Percentiles rank a stretch among this genome's conserved stretches.
Conservation (phyloP, 2,113 vertebrate genomes). For the Toxotes chatareus region DNA sequence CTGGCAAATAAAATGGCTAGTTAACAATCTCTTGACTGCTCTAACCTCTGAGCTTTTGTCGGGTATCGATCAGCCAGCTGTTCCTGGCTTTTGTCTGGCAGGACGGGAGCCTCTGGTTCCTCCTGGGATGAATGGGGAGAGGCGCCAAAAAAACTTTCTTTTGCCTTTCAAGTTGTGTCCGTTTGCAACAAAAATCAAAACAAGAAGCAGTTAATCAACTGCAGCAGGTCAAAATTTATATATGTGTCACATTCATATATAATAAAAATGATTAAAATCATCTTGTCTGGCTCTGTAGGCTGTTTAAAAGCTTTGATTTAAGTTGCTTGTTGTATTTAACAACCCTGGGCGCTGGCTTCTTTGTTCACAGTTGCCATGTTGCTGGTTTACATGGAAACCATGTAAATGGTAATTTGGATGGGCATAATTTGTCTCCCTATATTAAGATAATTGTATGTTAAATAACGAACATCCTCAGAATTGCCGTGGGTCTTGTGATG, state of each 20-base stretch:
- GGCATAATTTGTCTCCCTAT: constrained; percentile 71
- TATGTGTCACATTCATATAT: constrained; percentile 15
- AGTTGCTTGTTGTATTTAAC: constrained; percentile 53
- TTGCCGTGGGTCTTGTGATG: constrained; percentile 59
- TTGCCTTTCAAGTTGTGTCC: constrained; percentile 50
- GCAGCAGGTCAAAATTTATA: not conserved
- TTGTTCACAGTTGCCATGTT: constrained; percentile 58
- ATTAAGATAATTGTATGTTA: constrained; percentile 79
- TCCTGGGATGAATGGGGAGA: constrained; percentile 73
- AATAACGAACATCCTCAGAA: constrained; percentile 71
- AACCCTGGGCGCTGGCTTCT: constrained; percentile 29
- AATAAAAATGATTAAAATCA: constrained; percentile 30
- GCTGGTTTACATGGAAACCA: constrained; percentile 66
- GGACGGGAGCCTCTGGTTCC: constrained; percentile 76
- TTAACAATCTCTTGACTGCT: constrained; percentile 89
- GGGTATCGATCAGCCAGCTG: constrained; percentile 88
- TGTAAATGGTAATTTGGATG: constrained; percentile 59
- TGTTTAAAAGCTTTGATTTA: constrained; percentile 50
- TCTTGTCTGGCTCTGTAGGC: not conserved
- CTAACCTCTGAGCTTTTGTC: constrained; percentile 86
- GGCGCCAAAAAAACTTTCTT: constrained; percentile 54
- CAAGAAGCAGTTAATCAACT: constrained; percentile 7
- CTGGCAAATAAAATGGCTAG: constrained; percentile 88
- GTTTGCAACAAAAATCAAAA: constrained; percentile 44
- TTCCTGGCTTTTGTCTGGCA: constrained; percentile 80